Base-by-base conservation (phyloP, 2,797 vertebrate genomes). In the Sandelia bainsii region DNA sequence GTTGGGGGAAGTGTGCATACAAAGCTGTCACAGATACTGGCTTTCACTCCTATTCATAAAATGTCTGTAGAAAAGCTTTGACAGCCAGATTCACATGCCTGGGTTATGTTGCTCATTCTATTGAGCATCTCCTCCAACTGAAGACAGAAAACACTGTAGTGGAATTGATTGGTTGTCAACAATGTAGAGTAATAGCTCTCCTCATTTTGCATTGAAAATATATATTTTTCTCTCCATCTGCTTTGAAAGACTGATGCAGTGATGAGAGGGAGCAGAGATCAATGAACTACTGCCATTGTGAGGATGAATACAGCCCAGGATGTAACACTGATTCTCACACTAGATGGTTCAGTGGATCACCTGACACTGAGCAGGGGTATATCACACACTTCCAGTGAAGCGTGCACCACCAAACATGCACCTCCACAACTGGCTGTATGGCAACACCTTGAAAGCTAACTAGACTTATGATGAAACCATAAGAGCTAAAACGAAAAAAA, bases 131-230 rank as follows among this genome's bases (percentile, higher is more conserved):
- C 64, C 62, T 85, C 74, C 75, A 72, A 63, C 78, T 62, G 73
- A 78, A 82, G 76, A 86, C 79, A 85, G 88, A 88, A 87, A 84
- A 84, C 84, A 79, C 71, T 80, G 77, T 78, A 48, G 81, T 74
- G 72, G 62, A 87, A 93, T 91, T 89, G 91, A 92, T 89, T 90
- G 84, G 79, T 82, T 90, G 91, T 91, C 91, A 86, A 77, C 77
- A 59, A 48, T 84, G 80, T 42, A 27, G 79, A 86, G 75, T 87
- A 87, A 89, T 86, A 80, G 73, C 83, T 65, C 48, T 77, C 64
- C 73, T 89, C 81, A 85, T 91, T 91, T 89, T 81, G 76, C 59
- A 81, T 65, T 63, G 80, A 82, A 85, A 87, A 83, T 88, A 83
- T 67, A 85, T 78, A 89, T 87, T 62, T 67, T 29, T 44, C 50